Evolutionary conservation across 2,113 vertebrate species (phyloP).

Genomic region (Hystrix cristata): DNA sequence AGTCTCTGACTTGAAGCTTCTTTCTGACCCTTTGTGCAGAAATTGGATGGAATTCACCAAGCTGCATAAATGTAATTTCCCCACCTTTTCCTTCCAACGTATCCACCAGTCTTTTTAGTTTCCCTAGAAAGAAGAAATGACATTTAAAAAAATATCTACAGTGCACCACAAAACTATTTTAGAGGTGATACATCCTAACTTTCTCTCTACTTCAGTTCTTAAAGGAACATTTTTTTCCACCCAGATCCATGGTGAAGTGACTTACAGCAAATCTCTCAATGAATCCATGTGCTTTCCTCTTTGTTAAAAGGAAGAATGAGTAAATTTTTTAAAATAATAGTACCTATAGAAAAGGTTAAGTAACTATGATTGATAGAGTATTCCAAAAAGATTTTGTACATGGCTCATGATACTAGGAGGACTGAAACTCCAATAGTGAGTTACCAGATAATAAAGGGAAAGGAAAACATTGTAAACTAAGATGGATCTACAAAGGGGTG

Average conservation of each 20-base stretch:
- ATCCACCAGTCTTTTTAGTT: not conserved
- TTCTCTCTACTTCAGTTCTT: not conserved
- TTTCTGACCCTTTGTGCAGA: not conserved
- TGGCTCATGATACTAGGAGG: not conserved
- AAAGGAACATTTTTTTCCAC: constrained; percentile 2
- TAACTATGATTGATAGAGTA: not conserved
- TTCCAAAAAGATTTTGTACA: not conserved
- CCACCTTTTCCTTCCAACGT: not conserved
- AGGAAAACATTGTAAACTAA: constrained; percentile 1
- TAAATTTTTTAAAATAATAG: not conserved
- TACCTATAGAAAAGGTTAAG: not conserved
- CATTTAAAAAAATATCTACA: constrained; percentile 15
- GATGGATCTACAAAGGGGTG: not conserved
- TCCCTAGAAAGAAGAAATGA: constrained; percentile 27
- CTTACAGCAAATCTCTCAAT: not conserved
- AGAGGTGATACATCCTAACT: not conserved
- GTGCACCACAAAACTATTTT: not conserved
- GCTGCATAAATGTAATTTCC: not conserved
- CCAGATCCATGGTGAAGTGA: not conserved
- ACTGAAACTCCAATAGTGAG: not conserved
- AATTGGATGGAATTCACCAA: constrained; percentile 33
- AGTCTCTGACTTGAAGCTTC: constrained; percentile 7
- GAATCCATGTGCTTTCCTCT: not conserved
- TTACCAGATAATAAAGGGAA: not conserved
- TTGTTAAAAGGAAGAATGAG: not conserved